Base-by-base conservation (phyloP, 2,797 vertebrate species). In the Sebastes steindachneri region DNA sequence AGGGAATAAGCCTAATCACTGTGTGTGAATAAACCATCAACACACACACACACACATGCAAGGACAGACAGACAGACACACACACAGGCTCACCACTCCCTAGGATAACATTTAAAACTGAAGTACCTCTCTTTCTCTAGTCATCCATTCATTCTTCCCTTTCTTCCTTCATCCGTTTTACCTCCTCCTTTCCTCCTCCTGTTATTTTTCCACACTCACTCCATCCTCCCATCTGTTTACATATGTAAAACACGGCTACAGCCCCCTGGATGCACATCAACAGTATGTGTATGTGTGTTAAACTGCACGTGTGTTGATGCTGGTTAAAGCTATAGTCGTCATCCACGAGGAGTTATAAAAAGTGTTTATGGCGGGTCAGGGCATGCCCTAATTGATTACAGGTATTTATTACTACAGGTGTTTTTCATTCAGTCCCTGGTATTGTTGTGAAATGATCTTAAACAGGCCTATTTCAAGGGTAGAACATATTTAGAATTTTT, bases 1-100 rank as follows among this genome's bases (percentile, higher is more conserved):
- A 93, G 97, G 98, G 97, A 97, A 96, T 97, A 96, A 96, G 95
- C 95, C 96, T 96, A 97, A 97, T 97, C 97, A 96, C 87, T 89
- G 83, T 88, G 92, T 95, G 96, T 96, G 95, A 96, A 97, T 97
- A 97, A 97, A 97, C 86, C 89, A 84, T 88, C 85, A 89, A 86
- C 74, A 86, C 84, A 86, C 86, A 87, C 77, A 73, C 25, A 73
- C 26, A 62, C 35, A 23, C 26, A 69, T 48, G 57, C 15, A 69
- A 28, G 23, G 72, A 73, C 71, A 59, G 37, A 68, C 26, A 31
- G 33, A 64, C 45, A 26, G 4, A 59, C 51, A 80, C 48, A 73
- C 48, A 59, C 19, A 75, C 23, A n/a, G n/a, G 35, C 67, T 35
- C 9, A 14, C 73, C 72, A 75, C 79, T 86, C 84, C 82, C 77